Evolutionary conservation across 2,888 invertebrate genomes (phyloP), one percentile per base, ranked within the genome.

Genomic region (Trichogramma evanescens): DNA sequence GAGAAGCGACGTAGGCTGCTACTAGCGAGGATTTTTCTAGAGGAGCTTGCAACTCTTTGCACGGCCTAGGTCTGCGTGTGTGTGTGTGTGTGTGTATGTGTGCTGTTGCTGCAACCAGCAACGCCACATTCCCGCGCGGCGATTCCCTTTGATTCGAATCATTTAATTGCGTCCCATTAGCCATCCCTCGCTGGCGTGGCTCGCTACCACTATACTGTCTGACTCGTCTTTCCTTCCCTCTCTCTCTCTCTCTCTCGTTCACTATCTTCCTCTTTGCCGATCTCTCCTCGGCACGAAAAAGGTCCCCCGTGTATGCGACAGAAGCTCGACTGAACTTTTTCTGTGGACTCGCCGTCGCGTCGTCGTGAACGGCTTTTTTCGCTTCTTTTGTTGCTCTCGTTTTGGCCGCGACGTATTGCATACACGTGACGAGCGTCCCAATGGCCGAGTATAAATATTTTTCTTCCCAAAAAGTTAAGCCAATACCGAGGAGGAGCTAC

Each of bases 101-200:
- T 68, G 70, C 69, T 69, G 68, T 66, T 65, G 66, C 59, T 63
- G 61, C 56, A 26, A 26, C 62, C 60, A 63, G 74, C 71, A 26
- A 72, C 75, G 72, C 74, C 74, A 73, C 75, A 74, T 75, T 75
- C 75, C 71, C 74, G 75, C 73, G 72, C 72, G 73, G 76, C 77
- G 75, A 74, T 70, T 71, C 73, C 72, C 78, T 77, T 77, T 77
- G 77, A 77, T 76, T 74, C 74, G 71, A 75, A 77, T 77, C 78
- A 70, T 77, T 77, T 78, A 77, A 77, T 77, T 77, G 76, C 77
- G 74, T 74, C 76, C 77, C 77, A 77, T 77, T 77, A 77, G 77
- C 73, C 71, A 72, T 70, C 45, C 45, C 45, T 9, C 54, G 52
- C 26, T 49, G 46, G 26, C 49, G 58, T 44, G 49, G 56, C 58